Conservation (phyloP, 2,113 vertebrate species). For the Taurulus bubalis region DNA sequence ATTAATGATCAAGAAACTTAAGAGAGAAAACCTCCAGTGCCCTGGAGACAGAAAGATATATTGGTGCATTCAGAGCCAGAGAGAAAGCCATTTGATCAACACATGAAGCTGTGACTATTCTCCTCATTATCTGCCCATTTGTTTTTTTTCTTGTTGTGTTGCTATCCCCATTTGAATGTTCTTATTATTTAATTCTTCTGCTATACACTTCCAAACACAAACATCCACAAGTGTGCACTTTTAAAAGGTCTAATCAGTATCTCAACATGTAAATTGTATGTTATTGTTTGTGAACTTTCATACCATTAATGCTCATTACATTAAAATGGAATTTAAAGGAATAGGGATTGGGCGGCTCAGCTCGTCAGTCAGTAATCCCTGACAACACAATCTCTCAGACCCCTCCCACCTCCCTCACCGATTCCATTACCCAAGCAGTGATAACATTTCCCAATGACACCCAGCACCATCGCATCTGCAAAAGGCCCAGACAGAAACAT, state of each 20-base stretch:
- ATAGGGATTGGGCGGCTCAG: background rate
- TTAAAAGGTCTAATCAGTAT: constrained; percentile 28
- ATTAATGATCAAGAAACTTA: constrained; percentile 19
- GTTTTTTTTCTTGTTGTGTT: constrained; percentile 3
- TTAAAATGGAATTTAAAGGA: constrained; percentile 23
- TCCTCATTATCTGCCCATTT: constrained; percentile 3
- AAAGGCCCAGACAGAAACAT: constrained; percentile 69
- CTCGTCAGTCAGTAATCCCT: constrained; percentile 73
- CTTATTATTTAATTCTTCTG: background rate
- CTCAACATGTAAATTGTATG: constrained; percentile 28
- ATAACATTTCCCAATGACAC: constrained; percentile 79
- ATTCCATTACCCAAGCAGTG: constrained; percentile 80
- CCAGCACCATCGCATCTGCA: constrained; percentile 67
- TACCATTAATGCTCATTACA: constrained; percentile 45
- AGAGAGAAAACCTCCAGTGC: background rate
- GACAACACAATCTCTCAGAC: constrained; percentile 76
- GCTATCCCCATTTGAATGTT: background rate
- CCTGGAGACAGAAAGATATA: constrained; percentile 9
- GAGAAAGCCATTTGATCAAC: constrained; percentile 24
- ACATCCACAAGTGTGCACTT: background rate
- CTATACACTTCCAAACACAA: background rate
- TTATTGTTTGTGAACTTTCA: constrained; percentile 53
- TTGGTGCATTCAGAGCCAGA: background rate
- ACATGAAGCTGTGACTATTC: background rate
- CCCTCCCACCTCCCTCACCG: constrained; percentile 50